phyloP scores from a whole-genome alignment of 2,888 invertebrate species.

The Isotomurus palustris region DNA sequence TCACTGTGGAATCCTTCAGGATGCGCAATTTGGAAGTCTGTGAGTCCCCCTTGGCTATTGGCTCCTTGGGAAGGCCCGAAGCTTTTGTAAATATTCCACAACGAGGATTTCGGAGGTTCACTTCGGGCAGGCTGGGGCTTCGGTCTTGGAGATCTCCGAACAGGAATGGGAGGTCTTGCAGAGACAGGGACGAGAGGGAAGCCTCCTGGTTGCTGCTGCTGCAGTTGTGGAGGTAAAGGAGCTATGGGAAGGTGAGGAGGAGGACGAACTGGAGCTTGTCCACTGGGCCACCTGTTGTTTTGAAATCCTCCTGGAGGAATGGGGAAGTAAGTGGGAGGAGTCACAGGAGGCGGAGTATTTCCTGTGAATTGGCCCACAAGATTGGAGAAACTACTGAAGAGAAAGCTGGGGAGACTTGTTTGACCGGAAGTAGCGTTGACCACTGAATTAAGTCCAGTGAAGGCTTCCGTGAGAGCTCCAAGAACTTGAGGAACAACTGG shows the following conservation, averaged over 20 bases:
- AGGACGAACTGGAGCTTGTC: neutral
- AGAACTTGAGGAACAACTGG: slow-evolving; percentile 5
- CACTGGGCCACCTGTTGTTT: neutral
- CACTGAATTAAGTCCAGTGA: slow-evolving; percentile 7
- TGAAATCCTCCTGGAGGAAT: neutral
- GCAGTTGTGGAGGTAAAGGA: neutral
- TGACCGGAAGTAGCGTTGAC: neutral
- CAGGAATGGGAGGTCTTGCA: neutral
- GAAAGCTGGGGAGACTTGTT: neutral
- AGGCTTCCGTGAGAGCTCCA: neutral
- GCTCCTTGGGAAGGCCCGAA: neutral
- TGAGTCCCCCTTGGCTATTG: neutral
- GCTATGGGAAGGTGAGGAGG: neutral
- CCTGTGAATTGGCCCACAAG: neutral
- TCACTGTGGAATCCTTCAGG: slow-evolving; percentile 1
- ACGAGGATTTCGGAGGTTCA: neutral
- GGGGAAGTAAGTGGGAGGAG: slow-evolving; percentile 1
- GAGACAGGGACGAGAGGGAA: too few species aligned
- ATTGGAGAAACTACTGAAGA: neutral
- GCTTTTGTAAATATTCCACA: slow-evolving; percentile 6
- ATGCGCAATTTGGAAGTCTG: slow-evolving; percentile 1
- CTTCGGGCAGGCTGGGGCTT: neutral
- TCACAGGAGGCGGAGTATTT: neutral
- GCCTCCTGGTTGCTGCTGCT: neutral
- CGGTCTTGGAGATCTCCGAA: neutral